A percentile compares a stretch with the other conserved stretches of the same genome.
phyloP scores from a whole-genome alignment of 2,797 vertebrate species.

The Mareca strepera region DNA sequence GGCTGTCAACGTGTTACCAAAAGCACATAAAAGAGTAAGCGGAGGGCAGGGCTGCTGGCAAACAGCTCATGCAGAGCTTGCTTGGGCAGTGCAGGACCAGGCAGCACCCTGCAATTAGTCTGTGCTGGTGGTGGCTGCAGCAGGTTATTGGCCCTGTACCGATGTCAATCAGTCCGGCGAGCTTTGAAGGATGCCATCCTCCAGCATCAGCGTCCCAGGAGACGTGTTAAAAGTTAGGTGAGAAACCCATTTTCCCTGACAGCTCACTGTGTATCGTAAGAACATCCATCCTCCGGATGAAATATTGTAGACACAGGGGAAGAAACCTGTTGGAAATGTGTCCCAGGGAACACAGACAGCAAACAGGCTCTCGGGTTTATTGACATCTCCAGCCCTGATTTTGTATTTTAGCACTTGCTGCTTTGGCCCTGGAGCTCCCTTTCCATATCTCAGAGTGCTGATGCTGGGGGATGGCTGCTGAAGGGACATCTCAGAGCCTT shows the following conservation, averaged over 20 bases:
- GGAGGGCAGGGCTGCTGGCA: not conserved
- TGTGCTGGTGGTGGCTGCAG: not conserved
- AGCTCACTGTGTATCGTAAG: not conserved
- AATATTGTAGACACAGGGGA: not conserved
- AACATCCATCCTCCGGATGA: not conserved
- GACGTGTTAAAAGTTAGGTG: rapidly evolving
- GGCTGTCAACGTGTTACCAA: not conserved
- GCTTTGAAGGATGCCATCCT: not conserved
- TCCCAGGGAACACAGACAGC: not conserved
- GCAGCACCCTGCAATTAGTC: not conserved
- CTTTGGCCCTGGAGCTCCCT: not conserved
- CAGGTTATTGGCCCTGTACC: not conserved
- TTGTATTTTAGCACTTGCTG: rapidly evolving
- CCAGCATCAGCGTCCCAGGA: not conserved
- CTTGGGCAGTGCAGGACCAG: not conserved
- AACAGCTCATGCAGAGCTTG: not conserved
- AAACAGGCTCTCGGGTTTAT: not conserved
- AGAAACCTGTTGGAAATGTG: not conserved
- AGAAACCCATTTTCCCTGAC: not conserved
- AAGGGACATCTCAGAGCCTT: not conserved
- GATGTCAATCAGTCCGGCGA: rapidly evolving
- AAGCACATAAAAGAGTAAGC: not conserved
- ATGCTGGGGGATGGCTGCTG: not conserved
- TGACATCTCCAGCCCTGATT: not conserved
- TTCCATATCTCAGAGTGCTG: not conserved